Conservation (phyloP, 1,140 invertebrate species). For the Pogonomyrmex californicus region DNA sequence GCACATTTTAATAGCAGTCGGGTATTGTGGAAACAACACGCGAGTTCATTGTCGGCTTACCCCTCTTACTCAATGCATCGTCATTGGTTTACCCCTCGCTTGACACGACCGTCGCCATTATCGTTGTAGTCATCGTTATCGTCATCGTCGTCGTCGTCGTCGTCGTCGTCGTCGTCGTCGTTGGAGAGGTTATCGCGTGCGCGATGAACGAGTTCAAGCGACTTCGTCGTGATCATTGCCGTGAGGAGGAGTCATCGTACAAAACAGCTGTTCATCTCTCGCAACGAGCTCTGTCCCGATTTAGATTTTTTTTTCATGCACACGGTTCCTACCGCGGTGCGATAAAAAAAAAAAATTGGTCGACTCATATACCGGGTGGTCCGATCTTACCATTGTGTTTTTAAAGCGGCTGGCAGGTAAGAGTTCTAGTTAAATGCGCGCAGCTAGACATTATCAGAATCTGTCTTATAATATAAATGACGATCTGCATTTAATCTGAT, state of each 20-base stretch:
- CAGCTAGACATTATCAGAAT: neutral
- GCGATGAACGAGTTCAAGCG: constrained; percentile 63
- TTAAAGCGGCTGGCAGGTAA: neutral
- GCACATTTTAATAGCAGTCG: neutral
- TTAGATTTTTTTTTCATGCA: constrained; percentile 42
- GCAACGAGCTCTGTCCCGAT: constrained; percentile 22
- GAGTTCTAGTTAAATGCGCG: neutral
- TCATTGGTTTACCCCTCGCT: neutral
- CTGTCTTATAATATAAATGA: neutral
- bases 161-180: neutral
- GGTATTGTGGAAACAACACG: neutral
- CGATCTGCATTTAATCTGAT: too few relatives aligned
- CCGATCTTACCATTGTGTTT: neutral
- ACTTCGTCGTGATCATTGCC: constrained; percentile 35
- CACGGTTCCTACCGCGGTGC: neutral
- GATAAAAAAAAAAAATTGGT: neutral
- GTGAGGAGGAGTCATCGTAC: constrained; percentile 29
- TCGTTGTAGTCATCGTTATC: neutral
- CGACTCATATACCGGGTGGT: constrained; percentile 3
- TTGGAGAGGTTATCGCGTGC: constrained; percentile 65
- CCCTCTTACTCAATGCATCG: neutral
- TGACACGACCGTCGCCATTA: neutral
- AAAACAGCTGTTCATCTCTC: constrained; percentile 71
- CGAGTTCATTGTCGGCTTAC: neutral
- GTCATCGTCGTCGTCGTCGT: constrained; percentile 8